These are phyloP conservation scores for Orientallactaga bullata DNA, from an alignment of 2,113 vertebrate genomes.

Conservation along the genomic window DNA sequence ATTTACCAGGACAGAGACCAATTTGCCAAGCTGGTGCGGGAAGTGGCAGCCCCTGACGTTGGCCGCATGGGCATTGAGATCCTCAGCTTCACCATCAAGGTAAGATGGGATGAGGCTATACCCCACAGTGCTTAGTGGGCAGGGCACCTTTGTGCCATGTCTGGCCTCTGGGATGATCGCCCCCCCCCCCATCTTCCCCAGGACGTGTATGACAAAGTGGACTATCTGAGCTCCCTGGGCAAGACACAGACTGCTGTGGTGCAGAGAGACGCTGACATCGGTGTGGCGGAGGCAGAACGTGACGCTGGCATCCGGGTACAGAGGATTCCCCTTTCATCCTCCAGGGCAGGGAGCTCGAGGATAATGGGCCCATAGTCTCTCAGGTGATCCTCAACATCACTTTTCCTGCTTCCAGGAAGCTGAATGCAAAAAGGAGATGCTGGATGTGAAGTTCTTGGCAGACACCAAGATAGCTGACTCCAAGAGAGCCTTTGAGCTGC, in stretches of 20 bases:
- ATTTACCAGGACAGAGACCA: slow-evolving; percentile 98
- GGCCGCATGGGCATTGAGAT: slow-evolving; percentile 99
- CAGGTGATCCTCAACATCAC: not conserved
- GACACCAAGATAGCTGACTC: slow-evolving; percentile 98
- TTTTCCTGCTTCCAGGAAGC: slow-evolving; percentile 91
- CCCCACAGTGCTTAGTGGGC: not conserved
- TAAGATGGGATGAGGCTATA: slow-evolving; percentile 2
- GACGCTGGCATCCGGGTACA: slow-evolving; percentile 96
- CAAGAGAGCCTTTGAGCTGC: slow-evolving; percentile 95
- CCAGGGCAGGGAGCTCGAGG: not conserved
- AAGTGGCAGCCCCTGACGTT: slow-evolving; percentile 97
- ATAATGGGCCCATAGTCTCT: not conserved
- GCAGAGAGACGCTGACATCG: slow-evolving; percentile 96
- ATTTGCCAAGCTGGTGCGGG: slow-evolving; percentile 96
- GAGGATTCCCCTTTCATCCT: not conserved
- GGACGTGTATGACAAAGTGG: slow-evolving; percentile 99
- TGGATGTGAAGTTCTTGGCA: slow-evolving; percentile 96
- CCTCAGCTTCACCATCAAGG: slow-evolving; percentile 99
- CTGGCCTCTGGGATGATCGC: slow-evolving; percentile 4
- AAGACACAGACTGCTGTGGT: slow-evolving; percentile 98
- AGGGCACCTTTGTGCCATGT: not conserved
- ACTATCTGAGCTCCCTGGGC: slow-evolving; percentile 98
- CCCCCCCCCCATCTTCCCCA: slow-evolving; percentile 75
- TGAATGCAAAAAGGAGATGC: slow-evolving; percentile 97
- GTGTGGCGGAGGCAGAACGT: slow-evolving; percentile 96